Conservation (phyloP, 2,888 invertebrate species). For the Caenorhabditis doughertyi region DNA sequence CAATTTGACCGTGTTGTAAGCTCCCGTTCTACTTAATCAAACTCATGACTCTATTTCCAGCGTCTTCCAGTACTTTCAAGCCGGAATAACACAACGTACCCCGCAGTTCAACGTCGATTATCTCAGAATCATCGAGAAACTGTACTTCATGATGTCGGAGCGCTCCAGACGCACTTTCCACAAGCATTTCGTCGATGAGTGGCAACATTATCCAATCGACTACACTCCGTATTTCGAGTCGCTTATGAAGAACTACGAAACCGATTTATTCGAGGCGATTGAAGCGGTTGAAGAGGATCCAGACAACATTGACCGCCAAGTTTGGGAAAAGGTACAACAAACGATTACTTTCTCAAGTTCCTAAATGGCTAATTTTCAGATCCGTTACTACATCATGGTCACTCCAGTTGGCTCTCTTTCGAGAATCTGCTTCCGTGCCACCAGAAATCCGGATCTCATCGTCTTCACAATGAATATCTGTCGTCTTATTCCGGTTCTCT, state of each 20-base stretch:
- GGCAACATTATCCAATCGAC: slow-evolving; percentile 18
- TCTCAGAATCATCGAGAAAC: neutral
- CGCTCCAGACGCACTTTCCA: neutral
- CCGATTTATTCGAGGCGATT: neutral
- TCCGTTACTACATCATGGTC: neutral
- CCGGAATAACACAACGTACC: slow-evolving; percentile 6
- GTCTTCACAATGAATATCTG: neutral
- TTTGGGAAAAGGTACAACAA: neutral
- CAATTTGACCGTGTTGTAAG: slow-evolving; percentile 3
- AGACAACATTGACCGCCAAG: neutral
- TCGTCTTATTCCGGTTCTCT: neutral
- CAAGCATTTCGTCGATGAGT: slow-evolving; percentile 18
- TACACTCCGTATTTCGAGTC: slow-evolving; percentile 23
- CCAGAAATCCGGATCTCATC: neutral
- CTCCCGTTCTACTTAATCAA: neutral
- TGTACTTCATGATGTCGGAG: slow-evolving; percentile 17
- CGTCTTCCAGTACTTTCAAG: slow-evolving; percentile 12
- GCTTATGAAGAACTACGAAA: neutral
- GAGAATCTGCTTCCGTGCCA: neutral
- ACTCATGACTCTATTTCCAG: neutral
- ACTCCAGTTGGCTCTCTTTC: neutral
- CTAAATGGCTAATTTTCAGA: neutral
- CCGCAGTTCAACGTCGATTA: neutral
- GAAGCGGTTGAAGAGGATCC: neutral
- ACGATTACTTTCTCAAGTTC: too few relatives aligned